phyloP scores from a whole-genome alignment of 2,888 invertebrate species.

The Acleris holmiana region DNA sequence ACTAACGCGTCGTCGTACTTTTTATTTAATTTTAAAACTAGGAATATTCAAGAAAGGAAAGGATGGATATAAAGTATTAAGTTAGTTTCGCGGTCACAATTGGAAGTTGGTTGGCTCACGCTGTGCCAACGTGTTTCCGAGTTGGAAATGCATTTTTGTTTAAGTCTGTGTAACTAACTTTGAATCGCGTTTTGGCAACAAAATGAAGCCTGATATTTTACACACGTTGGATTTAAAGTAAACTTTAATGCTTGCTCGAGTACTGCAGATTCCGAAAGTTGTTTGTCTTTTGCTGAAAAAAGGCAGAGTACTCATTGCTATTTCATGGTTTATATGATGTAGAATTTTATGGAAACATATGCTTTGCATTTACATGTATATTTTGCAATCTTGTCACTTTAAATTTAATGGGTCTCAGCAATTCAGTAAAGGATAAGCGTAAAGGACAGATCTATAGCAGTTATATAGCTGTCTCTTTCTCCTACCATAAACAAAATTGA shows the following conservation, averaged over 20 bases:
- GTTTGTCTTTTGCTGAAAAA: background rate
- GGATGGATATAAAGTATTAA: background rate
- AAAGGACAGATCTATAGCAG: too few species aligned
- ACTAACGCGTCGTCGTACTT: too few species aligned
- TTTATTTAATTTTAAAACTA: too few species aligned
- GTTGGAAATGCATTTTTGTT: slow-evolving; percentile 15
- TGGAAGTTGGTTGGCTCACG: slow-evolving; percentile 2
- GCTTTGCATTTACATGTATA: too few species aligned
- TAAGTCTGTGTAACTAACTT: slow-evolving; percentile 12
- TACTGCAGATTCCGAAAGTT: background rate
- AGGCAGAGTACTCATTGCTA: too few species aligned
- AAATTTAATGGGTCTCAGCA: too few species aligned
- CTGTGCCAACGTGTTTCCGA: slow-evolving; percentile 13
- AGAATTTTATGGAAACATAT: too few species aligned
- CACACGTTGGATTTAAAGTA: slow-evolving; percentile 2
- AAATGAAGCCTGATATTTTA: slow-evolving; percentile 14
- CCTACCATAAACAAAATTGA: too few species aligned
- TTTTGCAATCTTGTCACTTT: too few species aligned
- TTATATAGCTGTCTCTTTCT: too few species aligned
- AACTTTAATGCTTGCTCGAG: background rate
- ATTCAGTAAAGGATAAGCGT: too few species aligned
- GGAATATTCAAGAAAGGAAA: background rate
- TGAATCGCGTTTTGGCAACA: slow-evolving; percentile 25
- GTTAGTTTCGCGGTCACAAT: background rate
- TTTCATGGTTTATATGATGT: too few species aligned